Evolutionary conservation across 2,888 invertebrate species (phyloP).

Genomic region (Euzophera pinguis): DNA sequence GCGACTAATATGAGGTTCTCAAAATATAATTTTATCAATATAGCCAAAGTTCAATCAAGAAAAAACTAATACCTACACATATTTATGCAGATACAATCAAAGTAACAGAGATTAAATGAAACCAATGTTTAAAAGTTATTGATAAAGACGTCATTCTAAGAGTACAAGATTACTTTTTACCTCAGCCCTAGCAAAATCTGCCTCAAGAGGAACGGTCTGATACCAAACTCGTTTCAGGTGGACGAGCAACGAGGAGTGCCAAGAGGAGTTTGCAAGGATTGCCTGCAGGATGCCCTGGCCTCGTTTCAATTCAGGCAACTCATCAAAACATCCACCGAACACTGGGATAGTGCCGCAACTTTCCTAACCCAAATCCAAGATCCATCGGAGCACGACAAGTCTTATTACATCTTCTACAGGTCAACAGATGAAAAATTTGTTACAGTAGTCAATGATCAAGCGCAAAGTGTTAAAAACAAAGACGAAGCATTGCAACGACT

Average conservation of each 20-base stretch:
- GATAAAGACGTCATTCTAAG: not conserved
- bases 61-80: no score
- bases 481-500: slow-evolving; percentile 33
- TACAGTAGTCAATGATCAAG: slow-evolving; percentile 35
- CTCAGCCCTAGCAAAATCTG: not conserved
- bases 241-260: slow-evolving; percentile 50
- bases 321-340: slow-evolving; percentile 39
- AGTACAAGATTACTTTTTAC: not conserved
- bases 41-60: no score
- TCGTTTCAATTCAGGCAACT: slow-evolving; percentile 46
- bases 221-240: slow-evolving; percentile 68
- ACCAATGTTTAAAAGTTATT: not conserved
- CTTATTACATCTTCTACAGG: slow-evolving; percentile 41
- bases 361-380: slow-evolving; percentile 31
- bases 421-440: slow-evolving; percentile 23
- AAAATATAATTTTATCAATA: no score
- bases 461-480: slow-evolving; percentile 21
- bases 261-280: slow-evolving; percentile 47
- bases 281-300: slow-evolving; percentile 42
- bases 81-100: no score
- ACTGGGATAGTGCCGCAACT: slow-evolving; percentile 42
- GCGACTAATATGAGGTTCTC: no score
- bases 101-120: no score
- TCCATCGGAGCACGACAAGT: slow-evolving; percentile 34
- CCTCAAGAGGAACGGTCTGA: slow-evolving; percentile 50